Evolutionary conservation across 2,113 vertebrate species (phyloP).

Genomic region (Hemicordylus capensis): DNA sequence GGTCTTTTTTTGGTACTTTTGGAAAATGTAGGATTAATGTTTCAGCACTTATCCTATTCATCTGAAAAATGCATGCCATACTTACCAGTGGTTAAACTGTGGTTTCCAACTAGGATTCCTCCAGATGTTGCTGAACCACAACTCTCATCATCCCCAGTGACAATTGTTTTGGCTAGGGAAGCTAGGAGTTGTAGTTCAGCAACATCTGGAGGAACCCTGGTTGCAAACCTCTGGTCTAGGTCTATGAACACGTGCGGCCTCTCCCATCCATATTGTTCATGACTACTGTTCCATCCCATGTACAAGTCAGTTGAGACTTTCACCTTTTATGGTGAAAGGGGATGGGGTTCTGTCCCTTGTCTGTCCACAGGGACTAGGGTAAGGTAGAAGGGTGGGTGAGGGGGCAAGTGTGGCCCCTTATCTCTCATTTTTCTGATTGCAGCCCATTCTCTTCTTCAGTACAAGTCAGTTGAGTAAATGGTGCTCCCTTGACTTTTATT

Average conservation of each 20-base stretch:
- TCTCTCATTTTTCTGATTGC: no score
- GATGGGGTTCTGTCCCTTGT: neutral
- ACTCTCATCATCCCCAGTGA: no score
- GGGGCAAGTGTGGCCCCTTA: neutral
- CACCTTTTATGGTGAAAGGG: neutral
- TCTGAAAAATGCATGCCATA: neutral
- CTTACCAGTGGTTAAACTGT: no score
- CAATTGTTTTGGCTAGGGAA: no score
- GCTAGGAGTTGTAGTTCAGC: no score
- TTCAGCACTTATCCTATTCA: neutral
- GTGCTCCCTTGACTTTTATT: neutral
- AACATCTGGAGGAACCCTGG: no score
- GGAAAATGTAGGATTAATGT: conserved; percentile 1
- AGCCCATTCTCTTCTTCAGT: neutral
- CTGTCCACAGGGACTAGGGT: neutral
- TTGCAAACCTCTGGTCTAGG: no score
- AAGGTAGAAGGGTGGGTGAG: no score
- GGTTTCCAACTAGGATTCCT: no score
- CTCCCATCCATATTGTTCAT: neutral
- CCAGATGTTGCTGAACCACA: no score
- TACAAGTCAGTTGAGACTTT: neutral
- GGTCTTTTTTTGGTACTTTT: neutral
- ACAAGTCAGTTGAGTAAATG: neutral
- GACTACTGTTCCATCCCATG: neutral
- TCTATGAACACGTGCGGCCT: no score